A percentile compares a stretch with the other conserved stretches of the same genome.
phyloP scores from a whole-genome alignment of 1,140 invertebrate genomes.

The Heterodera schachtii region DNA sequence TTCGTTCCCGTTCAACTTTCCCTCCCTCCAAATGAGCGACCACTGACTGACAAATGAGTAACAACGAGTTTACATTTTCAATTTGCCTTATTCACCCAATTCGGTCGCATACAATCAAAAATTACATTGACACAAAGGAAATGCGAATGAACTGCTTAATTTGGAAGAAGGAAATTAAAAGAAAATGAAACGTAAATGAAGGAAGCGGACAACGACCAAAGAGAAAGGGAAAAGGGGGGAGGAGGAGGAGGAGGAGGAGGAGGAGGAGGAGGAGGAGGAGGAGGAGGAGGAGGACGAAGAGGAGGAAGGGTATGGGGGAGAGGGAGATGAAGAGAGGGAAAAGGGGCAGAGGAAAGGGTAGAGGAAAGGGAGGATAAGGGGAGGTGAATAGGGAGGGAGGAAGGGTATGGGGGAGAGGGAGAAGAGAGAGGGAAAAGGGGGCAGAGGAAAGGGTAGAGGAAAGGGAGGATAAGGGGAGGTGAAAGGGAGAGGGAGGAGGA shows the following conservation, averaged over 20 bases:
- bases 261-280: background rate
- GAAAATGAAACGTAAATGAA: background rate
- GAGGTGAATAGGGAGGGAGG: too few species aligned
- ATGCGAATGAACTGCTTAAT: background rate
- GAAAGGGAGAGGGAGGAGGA: too few species aligned
- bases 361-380: too few species aligned
- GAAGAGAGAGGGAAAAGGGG: too few species aligned
- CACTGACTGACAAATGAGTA: background rate
- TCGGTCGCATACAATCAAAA: background rate
- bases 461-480: too few species aligned
- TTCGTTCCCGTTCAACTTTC: background rate
- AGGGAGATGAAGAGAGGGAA: too few species aligned
- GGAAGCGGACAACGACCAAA: background rate
- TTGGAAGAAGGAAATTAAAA: background rate
- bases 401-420: too few species aligned
- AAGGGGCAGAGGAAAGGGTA: too few species aligned
- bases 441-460: too few species aligned
- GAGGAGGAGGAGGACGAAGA: background rate
- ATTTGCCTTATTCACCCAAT: background rate
- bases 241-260: background rate
- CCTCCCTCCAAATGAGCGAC: background rate
- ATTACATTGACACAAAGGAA: background rate
- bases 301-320: too few species aligned
- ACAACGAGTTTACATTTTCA: background rate
- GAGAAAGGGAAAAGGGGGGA: too few species aligned